Evolutionary conservation across 1,140 invertebrate species (phyloP).

Genomic region (Trachymyrmex septentrionalis): DNA sequence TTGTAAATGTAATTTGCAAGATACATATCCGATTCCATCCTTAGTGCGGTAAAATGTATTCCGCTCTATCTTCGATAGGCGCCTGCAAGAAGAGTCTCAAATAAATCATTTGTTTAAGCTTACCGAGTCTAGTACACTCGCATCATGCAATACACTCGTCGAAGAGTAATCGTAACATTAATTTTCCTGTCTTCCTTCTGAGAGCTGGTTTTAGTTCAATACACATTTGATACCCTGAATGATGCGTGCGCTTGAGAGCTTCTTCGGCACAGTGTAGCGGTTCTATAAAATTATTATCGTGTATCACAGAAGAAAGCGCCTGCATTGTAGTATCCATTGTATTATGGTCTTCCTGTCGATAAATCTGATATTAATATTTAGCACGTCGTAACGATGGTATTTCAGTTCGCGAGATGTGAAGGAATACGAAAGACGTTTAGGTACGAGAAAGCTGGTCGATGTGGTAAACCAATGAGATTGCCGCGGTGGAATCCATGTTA

Average conservation of each 20-base stretch:
- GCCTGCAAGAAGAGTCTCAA: constrained; percentile 16
- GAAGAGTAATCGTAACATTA: constrained; percentile 35
- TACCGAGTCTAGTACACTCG: neutral
- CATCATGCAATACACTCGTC: constrained; percentile 16
- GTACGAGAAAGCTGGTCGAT: constrained; percentile 5
- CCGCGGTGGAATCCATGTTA: neutral
- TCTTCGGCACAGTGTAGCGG: neutral
- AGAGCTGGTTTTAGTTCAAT: constrained; percentile 50
- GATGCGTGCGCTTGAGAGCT: constrained; percentile 50
- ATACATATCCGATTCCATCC: constrained; percentile 8
- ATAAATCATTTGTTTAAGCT: constrained; percentile 69
- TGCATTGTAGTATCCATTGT: neutral
- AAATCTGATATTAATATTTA: constrained; percentile 23
- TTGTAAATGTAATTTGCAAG: constrained; percentile 36
- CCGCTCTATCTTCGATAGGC: constrained; percentile 25
- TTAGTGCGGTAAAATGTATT: neutral
- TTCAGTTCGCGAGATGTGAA: neutral
- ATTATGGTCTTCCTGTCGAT: constrained; percentile 3
- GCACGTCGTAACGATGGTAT: neutral
- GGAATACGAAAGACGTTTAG: constrained; percentile 13
- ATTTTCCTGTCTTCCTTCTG: constrained; percentile 35
- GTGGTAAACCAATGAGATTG: constrained; percentile 25
- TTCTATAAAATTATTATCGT: constrained; percentile 50
- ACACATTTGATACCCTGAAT: constrained; percentile 26
- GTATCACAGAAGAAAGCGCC: neutral